A percentile compares a stretch with the other conserved stretches of the same genome.
Evolutionary conservation across 2,888 invertebrate genomes (phyloP).

Genomic region (Acronicta leporina): DNA sequence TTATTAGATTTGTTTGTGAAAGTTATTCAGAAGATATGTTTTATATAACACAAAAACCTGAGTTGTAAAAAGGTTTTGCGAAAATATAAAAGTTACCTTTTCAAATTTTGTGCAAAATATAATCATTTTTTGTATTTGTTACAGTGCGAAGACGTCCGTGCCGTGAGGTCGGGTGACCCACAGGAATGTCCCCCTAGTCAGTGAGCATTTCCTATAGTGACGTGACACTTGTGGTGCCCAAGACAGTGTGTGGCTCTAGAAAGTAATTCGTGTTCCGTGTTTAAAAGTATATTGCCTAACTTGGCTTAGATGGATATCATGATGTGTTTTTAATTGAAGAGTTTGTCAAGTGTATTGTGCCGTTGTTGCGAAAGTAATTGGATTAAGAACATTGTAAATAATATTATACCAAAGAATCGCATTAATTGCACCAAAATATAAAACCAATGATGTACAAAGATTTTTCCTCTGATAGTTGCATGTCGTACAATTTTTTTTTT

Average conservation of each 20-base stretch:
- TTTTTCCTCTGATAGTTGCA: background rate
- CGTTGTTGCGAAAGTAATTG: slow-evolving; percentile 16
- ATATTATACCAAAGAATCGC: slow-evolving; percentile 47
- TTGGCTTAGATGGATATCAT: slow-evolving; percentile 12
- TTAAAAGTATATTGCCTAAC: too few relatives aligned
- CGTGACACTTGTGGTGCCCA: slow-evolving; percentile 1
- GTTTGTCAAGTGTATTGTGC: slow-evolving; percentile 18
- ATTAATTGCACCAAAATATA: slow-evolving; percentile 14
- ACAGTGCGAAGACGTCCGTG: slow-evolving; percentile 82
- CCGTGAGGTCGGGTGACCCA: slow-evolving; percentile 79
- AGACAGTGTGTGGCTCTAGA: slow-evolving; percentile 24
- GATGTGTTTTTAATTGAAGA: slow-evolving; percentile 6
- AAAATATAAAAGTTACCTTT: too few relatives aligned
- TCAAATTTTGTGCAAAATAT: too few relatives aligned
- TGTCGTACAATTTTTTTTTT: slow-evolving; percentile 5
- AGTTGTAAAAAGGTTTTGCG: too few relatives aligned
- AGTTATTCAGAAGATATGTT: too few relatives aligned
- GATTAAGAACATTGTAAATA: slow-evolving; percentile 42
- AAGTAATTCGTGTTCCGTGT: slow-evolving; percentile 42
- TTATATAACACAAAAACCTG: too few relatives aligned
- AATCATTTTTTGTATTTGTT: slow-evolving; percentile 66
- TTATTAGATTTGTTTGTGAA: too few relatives aligned
- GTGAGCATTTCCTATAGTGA: slow-evolving; percentile 76
- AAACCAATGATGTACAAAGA: background rate
- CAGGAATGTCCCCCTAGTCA: slow-evolving; percentile 65